These are phyloP conservation scores for Chromis chromis DNA, from an alignment of 2,797 vertebrate species.

Conservation along the genomic window DNA sequence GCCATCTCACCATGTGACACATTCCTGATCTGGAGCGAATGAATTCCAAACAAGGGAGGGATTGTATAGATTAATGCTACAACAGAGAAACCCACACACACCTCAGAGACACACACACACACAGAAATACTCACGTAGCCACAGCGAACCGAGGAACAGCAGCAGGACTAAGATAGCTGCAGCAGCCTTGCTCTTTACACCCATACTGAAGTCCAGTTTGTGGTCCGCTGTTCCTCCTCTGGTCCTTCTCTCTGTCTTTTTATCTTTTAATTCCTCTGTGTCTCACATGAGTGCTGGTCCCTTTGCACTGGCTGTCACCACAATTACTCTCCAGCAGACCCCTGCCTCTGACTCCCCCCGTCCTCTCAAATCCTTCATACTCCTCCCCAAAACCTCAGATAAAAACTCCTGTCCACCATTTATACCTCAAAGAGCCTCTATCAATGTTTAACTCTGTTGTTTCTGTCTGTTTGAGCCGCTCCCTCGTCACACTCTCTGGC, in stretches of 20 bases:
- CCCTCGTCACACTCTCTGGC: neutral
- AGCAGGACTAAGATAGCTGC: conserved; percentile 81
- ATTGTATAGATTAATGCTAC: conserved; percentile 53
- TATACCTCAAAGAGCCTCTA: conserved; percentile 15
- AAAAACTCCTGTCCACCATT: conserved; percentile 46
- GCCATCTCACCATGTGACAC: conserved; percentile 68
- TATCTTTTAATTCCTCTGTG: conserved; percentile 64
- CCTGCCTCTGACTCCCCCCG: conserved; percentile 51
- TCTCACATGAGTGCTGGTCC: conserved; percentile 73
- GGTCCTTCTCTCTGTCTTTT: conserved; percentile 49
- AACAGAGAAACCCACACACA: conserved; percentile 19
- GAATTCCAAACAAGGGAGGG: conserved; percentile 59
- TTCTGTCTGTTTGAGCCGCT: neutral
- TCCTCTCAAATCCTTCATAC: conserved; percentile 64
- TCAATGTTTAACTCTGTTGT: conserved; percentile 27
- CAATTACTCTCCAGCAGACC: conserved; percentile 52
- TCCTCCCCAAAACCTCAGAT: conserved; percentile 62
- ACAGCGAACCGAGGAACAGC: conserved; percentile 82
- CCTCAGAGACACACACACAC: conserved; percentile 16
- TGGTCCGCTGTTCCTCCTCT: conserved; percentile 38
- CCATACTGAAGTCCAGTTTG: conserved; percentile 76
- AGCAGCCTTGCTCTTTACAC: conserved; percentile 82
- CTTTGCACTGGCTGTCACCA: conserved; percentile 74
- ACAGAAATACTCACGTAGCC: conserved; percentile 83
- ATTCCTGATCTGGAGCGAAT: conserved; percentile 55